These are phyloP conservation scores for Mormyrus proboscirostris DNA, from an alignment of 2,797 vertebrate species.

Conservation along the genomic window DNA sequence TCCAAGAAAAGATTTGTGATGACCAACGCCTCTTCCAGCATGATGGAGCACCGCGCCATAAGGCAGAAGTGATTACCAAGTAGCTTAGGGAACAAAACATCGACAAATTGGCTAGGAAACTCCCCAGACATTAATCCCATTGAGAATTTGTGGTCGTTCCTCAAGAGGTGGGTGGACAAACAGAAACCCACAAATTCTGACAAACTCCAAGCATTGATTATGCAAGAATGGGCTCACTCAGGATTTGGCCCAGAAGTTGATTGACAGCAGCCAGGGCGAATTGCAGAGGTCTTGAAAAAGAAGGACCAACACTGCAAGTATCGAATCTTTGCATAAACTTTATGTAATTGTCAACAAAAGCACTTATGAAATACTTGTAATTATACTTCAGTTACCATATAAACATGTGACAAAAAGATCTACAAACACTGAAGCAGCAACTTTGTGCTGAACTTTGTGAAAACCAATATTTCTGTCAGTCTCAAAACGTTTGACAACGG, in stretches of 20 bases:
- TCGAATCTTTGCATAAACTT: background rate
- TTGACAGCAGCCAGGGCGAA: background rate
- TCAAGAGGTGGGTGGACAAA: background rate
- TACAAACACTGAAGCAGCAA: background rate
- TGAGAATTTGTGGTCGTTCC: background rate
- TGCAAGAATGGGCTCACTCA: background rate
- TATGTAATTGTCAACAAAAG: background rate
- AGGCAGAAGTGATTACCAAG: background rate
- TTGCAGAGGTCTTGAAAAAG: background rate
- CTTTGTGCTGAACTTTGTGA: background rate
- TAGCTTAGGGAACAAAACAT: background rate
- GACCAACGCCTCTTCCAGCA: background rate
- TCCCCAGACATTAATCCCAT: background rate
- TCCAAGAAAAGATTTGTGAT: background rate
- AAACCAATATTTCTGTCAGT: background rate
- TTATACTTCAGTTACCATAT: background rate
- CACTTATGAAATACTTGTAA: background rate
- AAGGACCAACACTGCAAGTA: background rate
- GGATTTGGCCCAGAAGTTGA: background rate
- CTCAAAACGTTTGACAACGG: background rate
- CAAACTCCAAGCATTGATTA: background rate
- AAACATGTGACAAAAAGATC: background rate
- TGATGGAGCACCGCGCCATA: background rate
- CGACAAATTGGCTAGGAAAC: background rate
- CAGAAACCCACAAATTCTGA: background rate